These are phyloP conservation scores for Myotis brandtii DNA, from an alignment of 2,113 vertebrate species.

Conservation along the genomic window DNA sequence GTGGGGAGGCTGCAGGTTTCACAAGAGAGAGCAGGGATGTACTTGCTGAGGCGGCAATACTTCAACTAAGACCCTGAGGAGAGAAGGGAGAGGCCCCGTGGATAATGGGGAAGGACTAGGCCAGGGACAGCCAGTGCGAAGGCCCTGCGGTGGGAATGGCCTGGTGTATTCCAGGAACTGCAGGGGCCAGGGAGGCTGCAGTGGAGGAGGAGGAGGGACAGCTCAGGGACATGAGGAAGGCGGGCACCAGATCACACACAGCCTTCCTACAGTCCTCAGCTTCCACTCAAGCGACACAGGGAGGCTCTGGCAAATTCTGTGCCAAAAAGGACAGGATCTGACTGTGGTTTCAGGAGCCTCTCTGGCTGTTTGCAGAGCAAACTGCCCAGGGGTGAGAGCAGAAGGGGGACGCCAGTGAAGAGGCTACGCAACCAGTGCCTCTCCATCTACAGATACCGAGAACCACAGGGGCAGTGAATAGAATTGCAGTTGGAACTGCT, in stretches of 20 bases:
- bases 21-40: background rate
- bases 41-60: background rate
- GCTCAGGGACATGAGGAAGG: background rate
- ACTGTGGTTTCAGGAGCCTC: background rate
- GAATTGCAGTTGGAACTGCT: background rate
- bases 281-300: background rate
- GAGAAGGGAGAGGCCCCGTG: background rate
- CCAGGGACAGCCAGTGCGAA: background rate
- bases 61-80: background rate
- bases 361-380: background rate
- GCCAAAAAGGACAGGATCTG: background rate
- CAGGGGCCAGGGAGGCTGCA: background rate
- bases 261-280: background rate
- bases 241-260: background rate
- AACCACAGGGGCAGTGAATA: background rate
- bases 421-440: background rate
- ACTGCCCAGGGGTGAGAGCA: background rate
- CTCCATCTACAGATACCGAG: background rate
- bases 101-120: background rate
- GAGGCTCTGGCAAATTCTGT: conserved; percentile 46
- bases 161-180: background rate
- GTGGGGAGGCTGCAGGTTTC: background rate
- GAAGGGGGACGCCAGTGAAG: background rate
- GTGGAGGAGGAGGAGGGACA: background rate
- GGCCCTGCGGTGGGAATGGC: background rate